Conservation (phyloP, 2,888 invertebrate species). For the Idaea dimidiata region DNA sequence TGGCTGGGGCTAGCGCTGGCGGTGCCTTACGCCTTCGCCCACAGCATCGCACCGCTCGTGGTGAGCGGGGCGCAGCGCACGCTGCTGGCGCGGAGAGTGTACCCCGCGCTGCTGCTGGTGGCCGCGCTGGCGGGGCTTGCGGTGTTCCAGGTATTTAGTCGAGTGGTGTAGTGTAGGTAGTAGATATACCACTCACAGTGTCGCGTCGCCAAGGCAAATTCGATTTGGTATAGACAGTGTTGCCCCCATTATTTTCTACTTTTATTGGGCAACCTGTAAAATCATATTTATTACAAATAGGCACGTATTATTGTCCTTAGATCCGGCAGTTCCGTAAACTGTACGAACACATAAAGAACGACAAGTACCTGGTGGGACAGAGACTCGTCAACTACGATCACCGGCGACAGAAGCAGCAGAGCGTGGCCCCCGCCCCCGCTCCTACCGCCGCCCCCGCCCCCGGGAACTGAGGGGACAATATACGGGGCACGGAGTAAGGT, state of each 20-base stretch:
- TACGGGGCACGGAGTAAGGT: too few species aligned
- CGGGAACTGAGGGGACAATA: too few species aligned
- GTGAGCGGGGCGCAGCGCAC: conserved; percentile 84
- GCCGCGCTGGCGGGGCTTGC: conserved; percentile 85
- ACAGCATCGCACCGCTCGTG: conserved; percentile 86
- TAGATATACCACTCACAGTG: too few species aligned
- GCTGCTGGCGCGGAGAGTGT: conserved; percentile 90
- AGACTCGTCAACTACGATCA: conserved; percentile 98
- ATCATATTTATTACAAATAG: too few species aligned
- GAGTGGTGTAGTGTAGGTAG: too few species aligned
- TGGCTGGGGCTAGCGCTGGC: conserved; percentile 94
- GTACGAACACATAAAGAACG: conserved; percentile 99
- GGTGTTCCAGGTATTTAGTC: conserved; percentile 81
- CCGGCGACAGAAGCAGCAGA: conserved; percentile 82
- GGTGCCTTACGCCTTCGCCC: conserved; percentile 94
- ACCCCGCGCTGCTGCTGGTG: conserved; percentile 92
- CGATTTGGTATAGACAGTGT: too few species aligned
- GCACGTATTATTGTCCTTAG: too few species aligned
- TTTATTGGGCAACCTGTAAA: too few species aligned
- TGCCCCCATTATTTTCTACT: too few species aligned
- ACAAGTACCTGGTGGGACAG: conserved; percentile 98
- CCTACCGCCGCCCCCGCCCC: too few species aligned
- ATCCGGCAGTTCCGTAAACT: conserved; percentile 95
- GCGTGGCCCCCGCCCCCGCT: conserved; percentile 32
- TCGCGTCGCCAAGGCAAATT: too few species aligned